phyloP scores from a whole-genome alignment of 1,140 invertebrate species.

The Eumaeus atala region DNA sequence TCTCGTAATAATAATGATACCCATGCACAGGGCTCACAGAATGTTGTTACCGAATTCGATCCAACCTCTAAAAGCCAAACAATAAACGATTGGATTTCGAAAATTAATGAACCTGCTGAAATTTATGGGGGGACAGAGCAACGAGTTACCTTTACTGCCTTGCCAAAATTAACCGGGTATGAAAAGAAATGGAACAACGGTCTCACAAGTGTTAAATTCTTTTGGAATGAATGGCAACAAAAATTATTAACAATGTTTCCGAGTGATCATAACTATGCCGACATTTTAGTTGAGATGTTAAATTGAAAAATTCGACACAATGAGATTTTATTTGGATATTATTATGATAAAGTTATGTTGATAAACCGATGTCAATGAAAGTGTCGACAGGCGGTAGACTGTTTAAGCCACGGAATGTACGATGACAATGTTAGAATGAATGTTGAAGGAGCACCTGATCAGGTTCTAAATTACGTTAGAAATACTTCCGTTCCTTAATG shows the following conservation, averaged over 20 bases:
- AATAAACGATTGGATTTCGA: conserved; percentile 17
- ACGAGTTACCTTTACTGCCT: conserved; percentile 18
- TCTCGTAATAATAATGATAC: not conserved
- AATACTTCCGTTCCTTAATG: not conserved
- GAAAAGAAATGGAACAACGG: conserved; percentile 21
- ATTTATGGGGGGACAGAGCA: conserved; percentile 22
- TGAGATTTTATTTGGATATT: conserved; percentile 21
- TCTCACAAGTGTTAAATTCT: conserved; percentile 7
- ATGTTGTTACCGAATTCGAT: conserved; percentile 19
- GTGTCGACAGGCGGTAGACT: conserved; percentile 20
- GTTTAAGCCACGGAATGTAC: conserved; percentile 19
- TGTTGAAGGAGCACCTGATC: conserved; percentile 15
- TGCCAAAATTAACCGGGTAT: conserved; percentile 18
- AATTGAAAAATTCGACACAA: conserved; percentile 14
- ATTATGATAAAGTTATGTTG: conserved; percentile 18
- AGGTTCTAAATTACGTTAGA: conserved; percentile 19
- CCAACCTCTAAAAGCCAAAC: conserved; percentile 17
- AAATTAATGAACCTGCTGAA: conserved; percentile 20
- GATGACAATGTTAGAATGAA: conserved; percentile 21
- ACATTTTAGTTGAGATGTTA: conserved; percentile 20
- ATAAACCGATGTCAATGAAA: conserved; percentile 17
- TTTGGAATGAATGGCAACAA: conserved; percentile 22
- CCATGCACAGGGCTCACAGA: conserved; percentile 9
- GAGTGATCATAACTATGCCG: conserved; percentile 18
- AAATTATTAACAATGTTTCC: conserved; percentile 18